Evolutionary conservation across 1,140 invertebrate genomes (phyloP), one percentile per base, ranked within the genome.

Genomic region (Hestina assimilis): DNA sequence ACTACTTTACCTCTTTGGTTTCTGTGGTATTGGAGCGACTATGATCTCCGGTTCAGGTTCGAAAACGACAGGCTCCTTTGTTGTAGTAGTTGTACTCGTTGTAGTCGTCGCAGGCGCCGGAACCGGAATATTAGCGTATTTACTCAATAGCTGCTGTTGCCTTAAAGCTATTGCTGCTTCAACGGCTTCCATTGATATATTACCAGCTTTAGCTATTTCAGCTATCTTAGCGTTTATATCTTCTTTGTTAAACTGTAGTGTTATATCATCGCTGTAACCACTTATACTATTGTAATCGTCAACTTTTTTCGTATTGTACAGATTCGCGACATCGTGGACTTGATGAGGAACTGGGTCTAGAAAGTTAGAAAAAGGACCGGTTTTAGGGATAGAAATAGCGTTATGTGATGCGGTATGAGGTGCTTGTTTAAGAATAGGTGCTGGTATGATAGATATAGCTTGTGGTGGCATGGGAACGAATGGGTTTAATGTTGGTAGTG

Each of bases 151-250:
- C 66, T 94, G 92, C 64, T 94, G 93, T 43, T 94, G 93, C 28
- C 92, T 89, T 38, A 93, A 69, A 8, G 91, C 89, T 51, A 95
- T 93, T 0, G 94, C 93, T 11, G 93, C 90, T 64, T 94, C 92
- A 1, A 95, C 89, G 4, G 93, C 92, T 47, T 94, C 93, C 56
- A 94, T 91, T 0, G 92, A 94, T 23, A 95, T 92, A 66, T 95
- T 95, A 8, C 93, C 93, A 0, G 93, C 93, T 33, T 83, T 88
- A 0, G 89, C 88, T 40, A 89, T 88, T 57, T 89, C 87, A 6
- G 83, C 74, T 59, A 89, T 89, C 59, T 89, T 89, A 1, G 80
- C 63, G 59, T 89, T 83, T 15, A 89, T 84, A 46, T 89, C 84
- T 41, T 89, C 84, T 40, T 86, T 89, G 12, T 75, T 82, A 50